Conservation (phyloP, 2,113 vertebrate genomes). For the Poeciliopsis turrubarensis region DNA sequence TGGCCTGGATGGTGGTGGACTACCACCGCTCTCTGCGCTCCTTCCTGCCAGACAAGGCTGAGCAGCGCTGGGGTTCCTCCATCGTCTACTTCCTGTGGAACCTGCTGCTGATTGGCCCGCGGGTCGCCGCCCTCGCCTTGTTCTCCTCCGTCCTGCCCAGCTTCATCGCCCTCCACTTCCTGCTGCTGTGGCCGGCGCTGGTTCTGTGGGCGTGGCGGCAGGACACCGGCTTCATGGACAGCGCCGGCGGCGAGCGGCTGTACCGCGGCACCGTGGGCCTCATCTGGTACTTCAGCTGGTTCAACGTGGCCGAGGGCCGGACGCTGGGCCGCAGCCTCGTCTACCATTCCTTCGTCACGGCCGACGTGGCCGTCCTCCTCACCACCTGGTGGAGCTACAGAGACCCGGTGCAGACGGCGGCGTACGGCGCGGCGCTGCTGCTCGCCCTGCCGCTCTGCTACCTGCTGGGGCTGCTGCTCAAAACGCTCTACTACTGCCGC, state of each 20-base stretch:
- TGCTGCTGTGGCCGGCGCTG: constrained; percentile 81
- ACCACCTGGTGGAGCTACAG: constrained; percentile 77
- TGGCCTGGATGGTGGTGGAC: constrained; percentile 92
- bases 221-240: constrained; percentile 89
- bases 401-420: constrained; percentile 50
- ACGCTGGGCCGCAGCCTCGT: constrained; percentile 83
- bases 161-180: constrained; percentile 81
- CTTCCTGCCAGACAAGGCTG: constrained; percentile 85
- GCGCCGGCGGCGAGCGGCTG: constrained; percentile 79
- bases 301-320: constrained; percentile 85
- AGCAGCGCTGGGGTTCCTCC: constrained; percentile 79
- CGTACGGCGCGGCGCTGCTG: constrained; percentile 55
- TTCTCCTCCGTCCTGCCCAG: constrained; percentile 84
- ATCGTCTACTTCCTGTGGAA: constrained; percentile 93
- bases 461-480: constrained; percentile 82
- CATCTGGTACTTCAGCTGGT: constrained; percentile 98
- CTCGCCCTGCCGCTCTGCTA: constrained; percentile 66
- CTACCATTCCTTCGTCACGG: constrained; percentile 84
- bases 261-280: constrained; percentile 87
- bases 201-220: constrained; percentile 87
- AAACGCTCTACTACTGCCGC: constrained; percentile 85
- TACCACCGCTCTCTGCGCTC: constrained; percentile 91
- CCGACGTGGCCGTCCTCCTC: constrained; percentile 82
- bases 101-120: constrained; percentile 88
- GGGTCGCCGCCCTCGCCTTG: constrained; percentile 82